A percentile compares a stretch with the other conserved stretches of the same genome.
Evolutionary conservation across 2,888 invertebrate species (phyloP).

Genomic region (Morpho helenor): DNA sequence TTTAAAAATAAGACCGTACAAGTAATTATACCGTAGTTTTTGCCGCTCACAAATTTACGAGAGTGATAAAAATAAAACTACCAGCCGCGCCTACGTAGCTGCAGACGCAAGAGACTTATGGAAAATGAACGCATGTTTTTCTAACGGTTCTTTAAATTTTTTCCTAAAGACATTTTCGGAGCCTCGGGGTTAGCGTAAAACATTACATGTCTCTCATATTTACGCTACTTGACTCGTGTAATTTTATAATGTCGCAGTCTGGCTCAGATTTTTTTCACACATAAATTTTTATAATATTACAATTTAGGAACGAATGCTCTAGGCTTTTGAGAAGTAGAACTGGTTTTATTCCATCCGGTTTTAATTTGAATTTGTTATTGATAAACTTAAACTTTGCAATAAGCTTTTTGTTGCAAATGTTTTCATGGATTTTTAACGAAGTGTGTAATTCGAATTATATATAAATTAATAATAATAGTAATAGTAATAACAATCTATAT

Average conservation of each 20-base stretch:
- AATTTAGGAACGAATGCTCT: background rate
- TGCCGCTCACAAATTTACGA: constrained; percentile 34
- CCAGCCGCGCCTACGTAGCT: constrained; percentile 6
- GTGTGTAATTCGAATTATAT: too few species aligned
- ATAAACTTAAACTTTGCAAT: too few species aligned
- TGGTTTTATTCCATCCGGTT: too few species aligned
- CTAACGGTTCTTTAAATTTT: constrained; percentile 47
- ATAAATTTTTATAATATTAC: constrained; percentile 9
- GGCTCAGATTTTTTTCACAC: constrained; percentile 15
- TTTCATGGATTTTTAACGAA: too few species aligned
- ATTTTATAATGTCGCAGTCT: constrained; percentile 35
- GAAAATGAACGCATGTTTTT: constrained; percentile 54
- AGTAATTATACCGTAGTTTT: too few species aligned
- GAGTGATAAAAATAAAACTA: constrained; percentile 42
- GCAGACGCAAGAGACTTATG: constrained; percentile 37
- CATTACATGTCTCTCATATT: constrained; percentile 48
- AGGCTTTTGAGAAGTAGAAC: too few species aligned
- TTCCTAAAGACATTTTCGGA: constrained; percentile 59
- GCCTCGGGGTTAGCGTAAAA: constrained; percentile 51
- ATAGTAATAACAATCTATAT: too few species aligned
- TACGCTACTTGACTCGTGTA: constrained; percentile 43
- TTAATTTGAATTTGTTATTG: too few species aligned
- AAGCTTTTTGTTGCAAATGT: too few species aligned
- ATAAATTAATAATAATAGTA: too few species aligned
- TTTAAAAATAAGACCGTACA: too few species aligned